Evolutionary conservation across 2,888 invertebrate species (phyloP), one percentile per base, ranked within the genome.

Genomic region (Chloroclysta siterata): DNA sequence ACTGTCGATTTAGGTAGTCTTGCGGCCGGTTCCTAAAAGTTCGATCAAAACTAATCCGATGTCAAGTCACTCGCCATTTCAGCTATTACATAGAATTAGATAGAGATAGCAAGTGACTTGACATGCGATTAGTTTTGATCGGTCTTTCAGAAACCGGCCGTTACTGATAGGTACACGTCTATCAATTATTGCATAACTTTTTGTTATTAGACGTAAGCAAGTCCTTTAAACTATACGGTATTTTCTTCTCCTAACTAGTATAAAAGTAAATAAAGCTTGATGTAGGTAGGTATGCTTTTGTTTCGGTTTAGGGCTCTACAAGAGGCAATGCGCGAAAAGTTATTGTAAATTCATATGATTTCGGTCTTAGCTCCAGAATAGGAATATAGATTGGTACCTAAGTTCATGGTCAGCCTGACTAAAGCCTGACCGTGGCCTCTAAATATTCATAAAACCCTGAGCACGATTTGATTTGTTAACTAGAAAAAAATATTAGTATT

Each of bases 401-500:
- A 46, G 46, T 46, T 46, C 46, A 46, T 17, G 46, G 17, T 10
- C 46, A 46, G 11, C 46, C 11, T 46, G 46, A 3, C 46, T 8
- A 42, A 5, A 44, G 15, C 44, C 44, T 44, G 15, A 41, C 44
- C 46, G 11, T 17, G 46, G 46, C 46, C 46, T 46, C 46, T 46
- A 54, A 54, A 36, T 52, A 46, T 44, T 44, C 44, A 44, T 46
- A 46, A 46, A 46, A 46, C 17, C 33, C 60, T 57, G 29, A 58
- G 41, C 50, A 62, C 52, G 29, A 46, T 54, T 65, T 51, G 44
- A 61, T 58, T 54, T 54, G 61, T 61, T 58, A 65, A 65, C 48
- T 54, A 60, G 42, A 65, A 57, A 57, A 57, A 57, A 60, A 56
- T 57, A 50, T 65, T 59, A 57, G 39, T 60, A 64, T 58, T 54